phyloP scores from a whole-genome alignment of 35 echinoderm and acorn worm genomes.

The Apostichopus japonicus region DNA sequence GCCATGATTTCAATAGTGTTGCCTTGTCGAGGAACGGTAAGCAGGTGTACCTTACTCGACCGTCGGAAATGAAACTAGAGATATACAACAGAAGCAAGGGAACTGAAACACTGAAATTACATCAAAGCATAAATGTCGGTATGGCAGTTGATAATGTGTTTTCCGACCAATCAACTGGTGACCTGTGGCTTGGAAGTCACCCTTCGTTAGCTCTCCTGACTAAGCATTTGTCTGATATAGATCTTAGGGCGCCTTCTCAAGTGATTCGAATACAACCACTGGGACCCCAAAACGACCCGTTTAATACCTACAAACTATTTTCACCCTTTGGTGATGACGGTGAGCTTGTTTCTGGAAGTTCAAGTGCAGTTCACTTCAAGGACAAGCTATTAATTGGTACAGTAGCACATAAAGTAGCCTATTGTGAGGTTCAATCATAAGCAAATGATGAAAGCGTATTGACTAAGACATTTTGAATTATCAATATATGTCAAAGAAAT shows the following conservation, averaged over 20 bases:
- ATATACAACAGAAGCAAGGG: slow-evolving; percentile 16
- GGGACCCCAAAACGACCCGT: slow-evolving; percentile 13
- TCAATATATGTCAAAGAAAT: no score
- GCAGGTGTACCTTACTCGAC: background rate
- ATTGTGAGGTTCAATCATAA: slow-evolving; percentile 19
- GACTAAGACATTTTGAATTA: no score
- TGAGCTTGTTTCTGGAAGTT: background rate
- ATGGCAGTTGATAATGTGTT: slow-evolving; percentile 30
- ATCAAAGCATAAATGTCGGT: background rate
- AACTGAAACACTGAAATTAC: background rate
- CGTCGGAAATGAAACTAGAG: background rate
- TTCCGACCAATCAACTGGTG: slow-evolving; percentile 20
- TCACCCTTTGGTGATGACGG: slow-evolving; percentile 44
- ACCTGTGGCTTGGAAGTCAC: slow-evolving; percentile 44
- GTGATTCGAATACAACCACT: background rate
- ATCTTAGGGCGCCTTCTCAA: slow-evolving; percentile 12
- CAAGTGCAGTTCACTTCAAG: slow-evolving; percentile 12
- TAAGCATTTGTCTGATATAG: slow-evolving; percentile 4
- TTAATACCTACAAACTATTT: slow-evolving; percentile 13
- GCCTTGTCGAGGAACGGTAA: background rate
- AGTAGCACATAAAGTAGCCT: slow-evolving; percentile 31
- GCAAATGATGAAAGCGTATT: no score
- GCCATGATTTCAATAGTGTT: background rate
- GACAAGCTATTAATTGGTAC: slow-evolving; percentile 46
- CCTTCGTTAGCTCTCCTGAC: background rate